phyloP scores from a whole-genome alignment of 2,888 invertebrate species.

The Elaeidobius kamerunicus region DNA sequence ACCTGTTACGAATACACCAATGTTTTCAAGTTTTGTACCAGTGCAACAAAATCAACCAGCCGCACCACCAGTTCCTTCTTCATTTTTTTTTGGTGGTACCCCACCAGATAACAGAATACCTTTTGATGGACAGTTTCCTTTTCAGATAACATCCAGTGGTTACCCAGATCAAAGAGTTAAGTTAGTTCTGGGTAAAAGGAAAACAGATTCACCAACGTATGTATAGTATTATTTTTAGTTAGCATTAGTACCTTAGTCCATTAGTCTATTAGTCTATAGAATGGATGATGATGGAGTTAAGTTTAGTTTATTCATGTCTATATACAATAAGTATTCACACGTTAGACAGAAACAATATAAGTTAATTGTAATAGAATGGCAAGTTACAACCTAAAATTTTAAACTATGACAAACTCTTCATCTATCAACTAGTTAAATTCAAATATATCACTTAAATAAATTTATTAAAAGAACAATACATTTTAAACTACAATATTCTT shows the following conservation, averaged over 20 bases:
- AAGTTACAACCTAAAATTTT: too few species aligned
- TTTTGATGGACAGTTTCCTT: conserved; percentile 37
- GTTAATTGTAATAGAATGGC: too few species aligned
- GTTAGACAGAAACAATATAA: too few species aligned
- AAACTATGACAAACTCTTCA: too few species aligned
- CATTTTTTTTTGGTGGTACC: conserved; percentile 19
- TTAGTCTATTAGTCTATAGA: too few species aligned
- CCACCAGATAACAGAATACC: conserved; percentile 6
- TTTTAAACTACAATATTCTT: too few species aligned
- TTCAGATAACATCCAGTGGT: conserved; percentile 30
- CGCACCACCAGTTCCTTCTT: conserved; percentile 14
- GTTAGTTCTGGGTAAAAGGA: conserved; percentile 42
- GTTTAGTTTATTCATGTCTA: not conserved
- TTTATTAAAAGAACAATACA: too few species aligned
- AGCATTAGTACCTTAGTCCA: too few species aligned
- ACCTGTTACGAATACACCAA: not conserved
- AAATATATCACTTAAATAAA: too few species aligned
- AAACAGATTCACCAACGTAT: conserved; percentile 47
- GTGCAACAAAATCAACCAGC: conserved; percentile 8
- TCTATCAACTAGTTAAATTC: too few species aligned
- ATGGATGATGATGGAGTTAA: not conserved
- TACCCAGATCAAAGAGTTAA: conserved; percentile 24
- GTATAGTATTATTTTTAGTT: conserved; percentile 30
- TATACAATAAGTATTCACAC: too few species aligned
- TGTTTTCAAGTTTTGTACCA: conserved; percentile 10